Percentiles rank a stretch among this genome's conserved stretches.
Evolutionary conservation across 2,888 invertebrate species (phyloP).

Genomic region (Polyommatus iphigenia): DNA sequence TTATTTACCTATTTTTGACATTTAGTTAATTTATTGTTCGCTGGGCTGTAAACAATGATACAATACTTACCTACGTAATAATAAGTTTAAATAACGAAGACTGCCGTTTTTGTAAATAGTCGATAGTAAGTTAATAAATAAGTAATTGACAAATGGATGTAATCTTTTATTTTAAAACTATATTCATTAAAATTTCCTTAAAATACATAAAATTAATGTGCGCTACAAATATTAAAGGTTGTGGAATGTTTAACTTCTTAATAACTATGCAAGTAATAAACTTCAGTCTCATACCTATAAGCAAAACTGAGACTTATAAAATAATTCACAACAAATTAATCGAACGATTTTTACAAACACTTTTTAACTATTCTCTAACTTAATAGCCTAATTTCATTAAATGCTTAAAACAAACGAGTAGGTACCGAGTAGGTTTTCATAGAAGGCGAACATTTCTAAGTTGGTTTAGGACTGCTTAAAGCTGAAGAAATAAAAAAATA

Average conservation of each 20-base stretch:
- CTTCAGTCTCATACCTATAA: slow-evolving; percentile 33
- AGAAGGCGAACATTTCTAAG: background rate
- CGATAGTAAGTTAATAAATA: slow-evolving; percentile 45
- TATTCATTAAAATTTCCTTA: slow-evolving; percentile 69
- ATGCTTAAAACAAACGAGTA: background rate
- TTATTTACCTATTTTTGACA: background rate
- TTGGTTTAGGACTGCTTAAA: background rate
- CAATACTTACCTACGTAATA: background rate
- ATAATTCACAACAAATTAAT: slow-evolving; percentile 20
- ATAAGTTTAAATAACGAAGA: slow-evolving; percentile 46
- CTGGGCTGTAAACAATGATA: background rate
- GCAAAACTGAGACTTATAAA: slow-evolving; percentile 31
- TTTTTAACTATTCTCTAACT: background rate
- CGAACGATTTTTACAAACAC: slow-evolving; percentile 7
- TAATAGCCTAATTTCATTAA: background rate
- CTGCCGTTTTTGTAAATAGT: slow-evolving; percentile 53
- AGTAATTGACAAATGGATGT: slow-evolving; percentile 49
- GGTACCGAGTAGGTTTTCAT: background rate
- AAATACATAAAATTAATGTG: slow-evolving; percentile 58
- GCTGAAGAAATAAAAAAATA: background rate
- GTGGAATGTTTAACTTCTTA: slow-evolving; percentile 48
- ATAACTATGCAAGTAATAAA: slow-evolving; percentile 56
- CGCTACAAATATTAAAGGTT: slow-evolving; percentile 57
- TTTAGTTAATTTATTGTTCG: background rate
- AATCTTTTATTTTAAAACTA: slow-evolving; percentile 57